Conservation (phyloP, 1,140 invertebrate genomes). For the Aphis gossypii region DNA sequence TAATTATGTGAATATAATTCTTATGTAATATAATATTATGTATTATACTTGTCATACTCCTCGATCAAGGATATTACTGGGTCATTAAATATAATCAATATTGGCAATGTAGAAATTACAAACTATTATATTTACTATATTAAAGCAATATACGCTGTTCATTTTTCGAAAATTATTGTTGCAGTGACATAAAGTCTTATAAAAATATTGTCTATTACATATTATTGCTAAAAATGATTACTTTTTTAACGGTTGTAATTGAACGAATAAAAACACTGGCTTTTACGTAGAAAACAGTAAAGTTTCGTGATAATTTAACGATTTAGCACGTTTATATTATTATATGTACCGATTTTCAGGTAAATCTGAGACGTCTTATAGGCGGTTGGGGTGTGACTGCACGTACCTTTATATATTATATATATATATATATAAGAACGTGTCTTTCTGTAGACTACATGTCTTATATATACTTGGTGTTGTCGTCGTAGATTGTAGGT, state of each 20-base stretch:
- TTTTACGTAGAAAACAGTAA: neutral
- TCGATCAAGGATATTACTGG: neutral
- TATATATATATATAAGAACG: neutral
- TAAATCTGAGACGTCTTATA: neutral
- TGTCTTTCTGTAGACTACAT: neutral
- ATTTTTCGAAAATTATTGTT: neutral
- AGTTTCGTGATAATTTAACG: neutral
- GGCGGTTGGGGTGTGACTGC: neutral
- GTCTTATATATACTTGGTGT: neutral
- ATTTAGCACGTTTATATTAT: constrained; percentile 10
- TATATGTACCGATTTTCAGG: constrained; percentile 27
- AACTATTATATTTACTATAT: neutral
- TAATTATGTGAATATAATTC: neutral
- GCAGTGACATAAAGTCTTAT: neutral
- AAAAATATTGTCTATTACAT: neutral
- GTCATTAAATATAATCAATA: neutral
- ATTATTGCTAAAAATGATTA: neutral
- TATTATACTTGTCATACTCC: neutral
- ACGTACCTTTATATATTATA: neutral
- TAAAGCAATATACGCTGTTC: neutral
- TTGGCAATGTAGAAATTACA: neutral
- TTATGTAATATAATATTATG: neutral
- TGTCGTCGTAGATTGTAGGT: neutral
- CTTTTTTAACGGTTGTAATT: neutral
- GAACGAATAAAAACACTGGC: neutral